Evolutionary conservation across 2,113 vertebrate genomes (phyloP).

Genomic region (Elephas maximus): DNA sequence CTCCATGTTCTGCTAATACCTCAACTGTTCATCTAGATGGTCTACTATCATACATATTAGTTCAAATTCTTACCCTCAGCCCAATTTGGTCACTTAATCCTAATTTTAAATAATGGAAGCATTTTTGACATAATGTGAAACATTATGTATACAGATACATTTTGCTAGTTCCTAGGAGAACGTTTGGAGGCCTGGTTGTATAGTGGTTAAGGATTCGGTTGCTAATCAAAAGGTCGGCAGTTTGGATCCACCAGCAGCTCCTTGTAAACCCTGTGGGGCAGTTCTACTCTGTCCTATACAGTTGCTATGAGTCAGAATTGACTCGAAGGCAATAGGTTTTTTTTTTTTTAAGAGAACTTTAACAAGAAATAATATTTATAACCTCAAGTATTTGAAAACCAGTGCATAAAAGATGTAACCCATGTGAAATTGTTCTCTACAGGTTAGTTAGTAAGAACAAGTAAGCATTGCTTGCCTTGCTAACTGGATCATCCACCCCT

Average conservation of each 20-base stretch:
- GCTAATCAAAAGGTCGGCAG: too few relatives aligned
- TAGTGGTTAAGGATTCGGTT: too few relatives aligned
- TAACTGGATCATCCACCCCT: too few relatives aligned
- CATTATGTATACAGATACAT: background rate
- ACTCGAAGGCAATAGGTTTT: too few relatives aligned
- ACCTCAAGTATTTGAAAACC: background rate
- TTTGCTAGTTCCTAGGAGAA: background rate
- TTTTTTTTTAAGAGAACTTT: background rate
- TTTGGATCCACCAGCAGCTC: too few relatives aligned
- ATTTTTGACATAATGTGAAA: background rate
- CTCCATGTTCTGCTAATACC: background rate
- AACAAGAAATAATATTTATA: background rate
- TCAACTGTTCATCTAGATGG: background rate
- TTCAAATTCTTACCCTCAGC: background rate
- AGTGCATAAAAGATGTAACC: background rate
- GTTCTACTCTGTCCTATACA: too few relatives aligned
- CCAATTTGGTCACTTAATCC: background rate
- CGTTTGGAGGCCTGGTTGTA: too few relatives aligned
- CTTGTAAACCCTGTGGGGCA: too few relatives aligned
- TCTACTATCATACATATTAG: background rate
- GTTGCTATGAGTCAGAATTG: too few relatives aligned
- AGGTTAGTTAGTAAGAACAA: too few relatives aligned
- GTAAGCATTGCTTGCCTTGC: too few relatives aligned
- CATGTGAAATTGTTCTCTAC: too few relatives aligned
- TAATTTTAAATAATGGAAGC: background rate